Conservation (phyloP, 1,140 invertebrate species). For the Drosophila parabipectinata region DNA sequence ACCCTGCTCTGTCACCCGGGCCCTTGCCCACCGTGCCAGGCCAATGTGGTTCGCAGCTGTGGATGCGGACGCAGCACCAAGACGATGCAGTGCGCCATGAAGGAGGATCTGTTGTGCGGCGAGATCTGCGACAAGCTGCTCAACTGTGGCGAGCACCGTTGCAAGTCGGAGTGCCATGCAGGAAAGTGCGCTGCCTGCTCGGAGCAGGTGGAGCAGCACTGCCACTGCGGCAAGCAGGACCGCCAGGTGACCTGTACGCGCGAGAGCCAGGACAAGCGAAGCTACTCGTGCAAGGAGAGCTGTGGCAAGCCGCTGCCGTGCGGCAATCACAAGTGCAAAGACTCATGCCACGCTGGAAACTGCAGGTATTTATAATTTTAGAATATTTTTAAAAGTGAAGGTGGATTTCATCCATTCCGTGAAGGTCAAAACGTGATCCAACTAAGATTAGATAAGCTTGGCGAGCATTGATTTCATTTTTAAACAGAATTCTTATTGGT, state of each 20-base stretch:
- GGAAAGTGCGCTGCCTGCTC: constrained; percentile 90
- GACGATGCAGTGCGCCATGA: constrained; percentile 89
- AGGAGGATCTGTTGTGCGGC: constrained; percentile 89
- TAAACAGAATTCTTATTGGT: too few species aligned
- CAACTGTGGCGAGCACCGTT: constrained; percentile 90
- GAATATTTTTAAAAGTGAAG: too few species aligned
- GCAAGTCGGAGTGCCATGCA: constrained; percentile 90
- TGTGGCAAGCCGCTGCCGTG: constrained; percentile 90
- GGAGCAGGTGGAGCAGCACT: constrained; percentile 86
- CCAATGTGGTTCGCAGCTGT: constrained; percentile 87
- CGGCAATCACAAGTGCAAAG: constrained; percentile 90
- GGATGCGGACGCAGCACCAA: constrained; percentile 89
- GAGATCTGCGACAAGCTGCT: constrained; percentile 89
- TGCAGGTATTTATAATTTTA: constrained; percentile 81
- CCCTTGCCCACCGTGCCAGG: constrained; percentile 92
- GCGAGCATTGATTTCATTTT: too few species aligned
- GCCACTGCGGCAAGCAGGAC: constrained; percentile 75
- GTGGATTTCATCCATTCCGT: too few species aligned
- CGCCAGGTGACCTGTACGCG: constrained; percentile 86
- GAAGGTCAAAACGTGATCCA: too few species aligned
- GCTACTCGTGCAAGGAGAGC: constrained; percentile 88
- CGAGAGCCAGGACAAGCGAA: constrained; percentile 79
- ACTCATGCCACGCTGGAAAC: constrained; percentile 89
- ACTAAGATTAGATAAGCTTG: too few species aligned
- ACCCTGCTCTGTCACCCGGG: constrained; percentile 96